phyloP scores from a whole-genome alignment of 1,140 invertebrate genomes.

The Notospermus geniculatus region DNA sequence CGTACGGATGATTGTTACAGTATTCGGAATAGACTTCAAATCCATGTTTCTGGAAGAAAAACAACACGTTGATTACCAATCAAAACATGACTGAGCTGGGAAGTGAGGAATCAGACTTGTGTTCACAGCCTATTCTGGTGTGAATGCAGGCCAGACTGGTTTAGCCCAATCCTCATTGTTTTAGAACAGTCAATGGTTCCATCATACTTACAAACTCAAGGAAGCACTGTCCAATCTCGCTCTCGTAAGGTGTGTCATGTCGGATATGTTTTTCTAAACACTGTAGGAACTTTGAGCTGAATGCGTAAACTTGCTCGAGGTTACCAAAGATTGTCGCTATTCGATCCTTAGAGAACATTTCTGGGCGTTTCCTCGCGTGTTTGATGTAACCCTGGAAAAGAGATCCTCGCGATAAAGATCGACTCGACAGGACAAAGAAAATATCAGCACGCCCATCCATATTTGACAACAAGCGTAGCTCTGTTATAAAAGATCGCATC shows the following conservation, averaged over 20 bases:
- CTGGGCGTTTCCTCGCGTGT: constrained; percentile 69
- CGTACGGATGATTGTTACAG: constrained; percentile 84
- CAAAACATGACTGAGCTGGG: too few relatives aligned
- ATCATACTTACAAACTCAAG: constrained; percentile 67
- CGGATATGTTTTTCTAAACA: constrained; percentile 69
- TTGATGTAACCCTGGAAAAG: constrained; percentile 71
- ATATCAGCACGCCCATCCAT: too few relatives aligned
- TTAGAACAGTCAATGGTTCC: too few relatives aligned
- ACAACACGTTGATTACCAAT: too few relatives aligned
- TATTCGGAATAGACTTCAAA: constrained; percentile 84
- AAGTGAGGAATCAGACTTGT: too few relatives aligned
- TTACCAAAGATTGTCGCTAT: constrained; percentile 77
- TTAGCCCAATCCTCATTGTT: too few relatives aligned
- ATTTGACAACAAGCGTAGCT: too few relatives aligned
- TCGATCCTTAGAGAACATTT: constrained; percentile 73
- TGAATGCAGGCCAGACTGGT: too few relatives aligned
- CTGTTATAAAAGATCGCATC: too few relatives aligned
- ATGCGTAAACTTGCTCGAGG: constrained; percentile 70
- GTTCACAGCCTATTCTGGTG: too few relatives aligned
- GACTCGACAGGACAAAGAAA: too few relatives aligned
- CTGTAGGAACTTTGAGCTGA: constrained; percentile 71
- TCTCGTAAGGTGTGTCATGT: constrained; percentile 67
- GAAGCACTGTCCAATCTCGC: constrained; percentile 73
- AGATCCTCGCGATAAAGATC: too few relatives aligned
- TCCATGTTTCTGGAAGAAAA: constrained; percentile 59